Evolutionary conservation across 2,888 invertebrate species (phyloP), one percentile per base, ranked within the genome.

Genomic region (Liposcelis brunnea): DNA sequence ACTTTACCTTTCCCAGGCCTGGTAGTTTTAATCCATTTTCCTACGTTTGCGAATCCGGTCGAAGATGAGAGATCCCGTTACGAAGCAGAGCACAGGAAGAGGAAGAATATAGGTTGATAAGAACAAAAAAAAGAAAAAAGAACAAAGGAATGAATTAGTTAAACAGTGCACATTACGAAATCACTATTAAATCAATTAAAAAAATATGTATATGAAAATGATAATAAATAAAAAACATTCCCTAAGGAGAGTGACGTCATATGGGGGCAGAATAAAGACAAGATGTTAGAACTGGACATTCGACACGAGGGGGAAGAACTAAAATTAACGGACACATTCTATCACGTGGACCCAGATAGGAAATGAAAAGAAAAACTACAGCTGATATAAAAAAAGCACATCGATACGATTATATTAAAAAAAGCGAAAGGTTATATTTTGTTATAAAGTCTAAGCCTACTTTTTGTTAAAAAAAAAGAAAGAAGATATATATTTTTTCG

Each of bases 151-250:
- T 43, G 21, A 46, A 34, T 19, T 15, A 6, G 21, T 38, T 37
- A 44, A 36, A 43, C 15, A 15, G n/a, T n/a, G 36, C 15, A 44
- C 43, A 44, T 44, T 47, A 44, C 15, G 32, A 32, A 47, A 43
- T 38, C 14, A 47, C 21, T 31, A 44, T 15, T 32, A 32, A 45
- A 16, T 31, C 32, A 42, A 42, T 21, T 16, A 35, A 21, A 19
- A 35, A 35, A 26, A 26, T 26, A 26, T 26, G 8, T 6, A 26
- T 26, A 26, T n/a, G n/a, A n/a, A n/a, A n/a, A n/a, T n/a, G n/a
- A n/a, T n/a, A n/a, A n/a, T n/a, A n/a, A n/a, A n/a, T n/a, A n/a
- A n/a, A 26, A 26, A 26, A 26, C 26, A 26, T 26, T 26, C 26
- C 26, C 26, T 26, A 26, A 8, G n/a, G n/a, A n/a, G 26, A 26